Base-by-base conservation (phyloP, 1,140 invertebrate species). In the Calliopsis andreniformis region DNA sequence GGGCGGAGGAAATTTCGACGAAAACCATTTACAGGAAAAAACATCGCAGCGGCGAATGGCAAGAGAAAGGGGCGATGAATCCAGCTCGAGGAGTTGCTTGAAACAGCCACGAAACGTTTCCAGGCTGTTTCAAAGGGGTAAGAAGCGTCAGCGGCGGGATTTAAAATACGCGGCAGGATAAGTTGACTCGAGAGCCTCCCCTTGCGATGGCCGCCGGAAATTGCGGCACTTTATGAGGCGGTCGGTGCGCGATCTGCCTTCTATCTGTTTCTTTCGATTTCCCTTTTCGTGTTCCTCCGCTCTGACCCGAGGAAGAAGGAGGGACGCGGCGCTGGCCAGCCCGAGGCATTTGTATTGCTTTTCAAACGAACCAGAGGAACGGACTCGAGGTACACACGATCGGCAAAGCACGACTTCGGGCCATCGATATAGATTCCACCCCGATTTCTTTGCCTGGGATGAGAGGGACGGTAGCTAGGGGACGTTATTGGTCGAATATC, bases 211-310 rank as follows among this genome's bases (percentile, higher is more conserved):
- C 61, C 25, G 67, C 45, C 79, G 79, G 79, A 84, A 84, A 85
- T 85, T 85, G 83, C 82, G 64, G 59, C 61, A 78, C 64, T 84
- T 84, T 84, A 84, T 84, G 83, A 81, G 78, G 55, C 58, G 32
- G 45, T 66, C 55, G 59, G 20, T 63, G 80, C 66, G 45, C 70
- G 62, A 76, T 76, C 32, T 56, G 62, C 53, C 66, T 78, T 83
- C 69, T 64, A 58, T 81, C 73, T 45, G 70, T 76, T 58, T 64
- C 69, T 64, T 81, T 82, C 67, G 61, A 82, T 76, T 59, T 59
- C 64, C 66, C 59, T 47, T 47, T 63, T 79, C 58, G 61, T 70
- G 59, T 61, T 12, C 61, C 20, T 1, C 49, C 45, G 51, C 12
- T 47, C 30, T 18, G 56, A 25, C 39, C 0, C 12, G 61, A 10